A percentile compares a stretch with the other conserved stretches of the same genome.
Conservation (phyloP, 2,888 invertebrate species). For the Willowsia nigromaculata region DNA sequence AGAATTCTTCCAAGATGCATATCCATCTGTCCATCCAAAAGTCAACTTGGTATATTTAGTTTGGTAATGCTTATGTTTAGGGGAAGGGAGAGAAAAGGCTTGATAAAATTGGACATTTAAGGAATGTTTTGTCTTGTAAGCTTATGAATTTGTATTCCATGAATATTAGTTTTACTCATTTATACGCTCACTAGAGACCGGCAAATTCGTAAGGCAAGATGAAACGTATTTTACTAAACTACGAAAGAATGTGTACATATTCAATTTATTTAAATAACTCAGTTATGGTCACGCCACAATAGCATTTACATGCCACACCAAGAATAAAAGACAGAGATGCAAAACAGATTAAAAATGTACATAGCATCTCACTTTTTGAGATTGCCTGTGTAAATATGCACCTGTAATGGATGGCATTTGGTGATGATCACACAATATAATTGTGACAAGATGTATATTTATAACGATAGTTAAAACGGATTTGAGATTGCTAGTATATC, state of each 20-base stretch:
- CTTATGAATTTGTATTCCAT: too few species aligned
- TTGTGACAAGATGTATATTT: too few species aligned
- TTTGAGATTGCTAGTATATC: neutral
- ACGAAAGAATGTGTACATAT: slow-evolving; percentile 47
- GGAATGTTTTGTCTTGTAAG: slow-evolving; percentile 56
- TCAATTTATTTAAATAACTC: slow-evolving; percentile 69
- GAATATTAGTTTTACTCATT: too few species aligned
- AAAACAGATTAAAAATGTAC: slow-evolving; percentile 59
- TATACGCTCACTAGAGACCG: too few species aligned
- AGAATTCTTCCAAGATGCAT: slow-evolving; percentile 32
- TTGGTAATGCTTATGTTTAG: neutral
- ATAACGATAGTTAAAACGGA: too few species aligned
- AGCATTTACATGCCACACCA: slow-evolving; percentile 45
- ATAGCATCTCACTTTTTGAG: slow-evolving; percentile 3
- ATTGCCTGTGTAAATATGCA: neutral
- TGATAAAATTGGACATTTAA: slow-evolving; percentile 71
- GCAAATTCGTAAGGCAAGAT: too few species aligned
- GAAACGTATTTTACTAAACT: too few species aligned
- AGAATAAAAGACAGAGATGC: slow-evolving; percentile 36
- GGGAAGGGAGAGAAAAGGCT: slow-evolving; percentile 42
- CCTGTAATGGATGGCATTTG: neutral
- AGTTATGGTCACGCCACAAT: slow-evolving; percentile 71
- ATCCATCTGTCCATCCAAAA: slow-evolving; percentile 45
- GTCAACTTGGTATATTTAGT: neutral
- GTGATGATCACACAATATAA: too few species aligned